phyloP scores from a whole-genome alignment of 2,113 vertebrate species.

The Acanthochromis polyacanthus region DNA sequence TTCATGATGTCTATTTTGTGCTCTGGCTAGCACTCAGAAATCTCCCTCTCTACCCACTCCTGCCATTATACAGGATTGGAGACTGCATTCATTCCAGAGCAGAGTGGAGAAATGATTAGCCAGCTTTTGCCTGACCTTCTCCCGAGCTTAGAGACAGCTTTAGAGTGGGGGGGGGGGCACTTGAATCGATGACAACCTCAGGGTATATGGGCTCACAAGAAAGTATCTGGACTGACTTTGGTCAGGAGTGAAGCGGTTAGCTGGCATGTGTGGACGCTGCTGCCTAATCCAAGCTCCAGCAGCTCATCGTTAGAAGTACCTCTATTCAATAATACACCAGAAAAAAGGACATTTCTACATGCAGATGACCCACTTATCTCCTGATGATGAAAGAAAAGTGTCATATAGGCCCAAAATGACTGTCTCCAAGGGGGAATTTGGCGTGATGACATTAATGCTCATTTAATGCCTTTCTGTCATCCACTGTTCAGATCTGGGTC shows the following conservation, averaged over 20 bases:
- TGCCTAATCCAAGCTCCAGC: not conserved
- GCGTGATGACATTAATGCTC: conserved; percentile 26
- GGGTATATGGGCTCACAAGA: conserved; percentile 21
- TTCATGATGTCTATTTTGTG: conserved; percentile 27
- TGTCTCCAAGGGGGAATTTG: conserved; percentile 2
- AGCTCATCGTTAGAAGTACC: not conserved
- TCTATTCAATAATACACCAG: not conserved
- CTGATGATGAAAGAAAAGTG: conserved; percentile 22
- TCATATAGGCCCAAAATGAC: conserved; percentile 33
- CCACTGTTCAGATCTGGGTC: conserved; percentile 49
- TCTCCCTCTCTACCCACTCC: conserved; percentile 1
- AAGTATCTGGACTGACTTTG: conserved; percentile 24
- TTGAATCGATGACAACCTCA: conserved; percentile 41
- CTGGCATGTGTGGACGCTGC: conserved; percentile 9
- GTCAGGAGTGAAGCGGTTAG: conserved; percentile 11
- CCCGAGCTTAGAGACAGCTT: conserved; percentile 45
- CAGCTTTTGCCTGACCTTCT: conserved; percentile 58
- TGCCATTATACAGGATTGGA: conserved; percentile 30
- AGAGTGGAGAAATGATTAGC: conserved; percentile 57
- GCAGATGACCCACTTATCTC: conserved; percentile 30
- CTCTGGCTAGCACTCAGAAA: conserved; percentile 18
- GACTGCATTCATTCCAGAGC: conserved; percentile 42
- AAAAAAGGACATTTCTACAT: conserved; percentile 21
- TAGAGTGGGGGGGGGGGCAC: conserved; percentile 12
- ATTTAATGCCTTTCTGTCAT: conserved; percentile 32